Evolutionary conservation across 1,140 invertebrate species (phyloP).

Genomic region (Camponotus vicinus): DNA sequence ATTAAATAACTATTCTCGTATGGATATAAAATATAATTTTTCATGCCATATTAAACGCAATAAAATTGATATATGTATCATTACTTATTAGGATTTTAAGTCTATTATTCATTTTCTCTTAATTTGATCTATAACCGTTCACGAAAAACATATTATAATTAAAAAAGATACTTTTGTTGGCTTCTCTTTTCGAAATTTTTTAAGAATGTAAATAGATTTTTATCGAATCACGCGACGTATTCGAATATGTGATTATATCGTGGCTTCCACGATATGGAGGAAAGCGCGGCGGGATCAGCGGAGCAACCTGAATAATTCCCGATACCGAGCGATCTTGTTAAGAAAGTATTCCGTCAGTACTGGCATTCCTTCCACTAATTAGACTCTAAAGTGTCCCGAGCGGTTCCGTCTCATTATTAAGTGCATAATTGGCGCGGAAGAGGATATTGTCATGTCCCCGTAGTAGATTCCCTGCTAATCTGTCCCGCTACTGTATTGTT

Average conservation of each 20-base stretch:
- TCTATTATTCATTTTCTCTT: slow-evolving; percentile 25
- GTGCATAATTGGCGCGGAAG: slow-evolving; percentile 76
- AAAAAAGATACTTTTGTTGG: not conserved
- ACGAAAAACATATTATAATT: slow-evolving; percentile 2
- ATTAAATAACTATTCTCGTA: slow-evolving; percentile 10
- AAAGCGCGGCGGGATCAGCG: slow-evolving; percentile 55
- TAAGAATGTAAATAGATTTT: slow-evolving; percentile 43
- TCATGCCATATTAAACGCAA: slow-evolving; percentile 7
- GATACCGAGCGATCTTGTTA: slow-evolving; percentile 77
- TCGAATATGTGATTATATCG: slow-evolving; percentile 16
- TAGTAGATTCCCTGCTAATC: slow-evolving; percentile 58
- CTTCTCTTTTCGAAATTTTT: not conserved
- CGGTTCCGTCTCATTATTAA: slow-evolving; percentile 73
- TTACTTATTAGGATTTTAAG: slow-evolving; percentile 23
- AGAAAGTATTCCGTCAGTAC: slow-evolving; percentile 74
- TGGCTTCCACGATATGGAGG: slow-evolving; percentile 5
- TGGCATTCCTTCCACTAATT: slow-evolving; percentile 76
- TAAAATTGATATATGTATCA: slow-evolving; percentile 41
- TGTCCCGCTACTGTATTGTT: slow-evolving; percentile 59
- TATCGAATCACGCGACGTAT: slow-evolving; percentile 28
- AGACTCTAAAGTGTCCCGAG: slow-evolving; percentile 74
- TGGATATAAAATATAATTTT: slow-evolving; percentile 31
- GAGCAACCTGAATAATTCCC: slow-evolving; percentile 70
- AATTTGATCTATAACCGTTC: slow-evolving; percentile 37
- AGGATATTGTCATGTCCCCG: slow-evolving; percentile 62